Percentiles rank a stretch among this genome's conserved stretches.
These are phyloP conservation scores for Hemistola chrysoprasaria DNA, from an alignment of 2,888 invertebrate species.

Conservation along the genomic window DNA sequence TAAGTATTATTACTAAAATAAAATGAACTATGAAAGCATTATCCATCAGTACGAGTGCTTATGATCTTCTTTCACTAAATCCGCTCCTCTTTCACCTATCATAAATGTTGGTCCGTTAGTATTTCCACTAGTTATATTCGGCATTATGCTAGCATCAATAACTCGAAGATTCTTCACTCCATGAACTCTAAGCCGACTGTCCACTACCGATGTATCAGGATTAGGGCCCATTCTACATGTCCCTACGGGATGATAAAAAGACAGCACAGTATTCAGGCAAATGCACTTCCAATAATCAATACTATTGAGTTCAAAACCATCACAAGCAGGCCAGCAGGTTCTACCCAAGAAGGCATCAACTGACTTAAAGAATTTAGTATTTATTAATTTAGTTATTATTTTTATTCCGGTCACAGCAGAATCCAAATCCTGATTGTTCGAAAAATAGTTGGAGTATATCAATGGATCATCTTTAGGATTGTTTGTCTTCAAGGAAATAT, in stretches of 20 bases:
- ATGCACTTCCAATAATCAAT: constrained; percentile 54
- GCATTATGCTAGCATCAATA: constrained; percentile 91
- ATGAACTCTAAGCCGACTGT: not conserved
- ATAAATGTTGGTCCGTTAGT: constrained; percentile 90
- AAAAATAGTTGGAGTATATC: constrained; percentile 85
- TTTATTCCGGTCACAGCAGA: constrained; percentile 44
- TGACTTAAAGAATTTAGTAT: constrained; percentile 46
- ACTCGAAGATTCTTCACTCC: constrained; percentile 51
- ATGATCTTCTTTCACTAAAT: constrained; percentile 82
- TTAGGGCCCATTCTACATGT: constrained; percentile 83
- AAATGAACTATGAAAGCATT: too few species aligned
- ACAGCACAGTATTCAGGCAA: constrained; percentile 65
- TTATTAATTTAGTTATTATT: constrained; percentile 44
- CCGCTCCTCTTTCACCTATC: constrained; percentile 90
- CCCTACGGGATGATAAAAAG: constrained; percentile 87
- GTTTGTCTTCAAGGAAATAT: constrained; percentile 75
- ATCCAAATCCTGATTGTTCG: constrained; percentile 77
- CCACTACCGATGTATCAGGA: constrained; percentile 22
- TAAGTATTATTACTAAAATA: too few species aligned
- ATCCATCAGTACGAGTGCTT: too few species aligned
- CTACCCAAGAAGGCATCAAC: constrained; percentile 44
- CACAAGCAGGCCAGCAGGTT: constrained; percentile 45
- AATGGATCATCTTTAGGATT: constrained; percentile 82
- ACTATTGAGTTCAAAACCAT: constrained; percentile 40
- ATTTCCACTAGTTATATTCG: constrained; percentile 87